A percentile compares a stretch with the other conserved stretches of the same genome.
phyloP scores from a whole-genome alignment of 2,797 vertebrate genomes.

The Erpetoichthys calabaricus region DNA sequence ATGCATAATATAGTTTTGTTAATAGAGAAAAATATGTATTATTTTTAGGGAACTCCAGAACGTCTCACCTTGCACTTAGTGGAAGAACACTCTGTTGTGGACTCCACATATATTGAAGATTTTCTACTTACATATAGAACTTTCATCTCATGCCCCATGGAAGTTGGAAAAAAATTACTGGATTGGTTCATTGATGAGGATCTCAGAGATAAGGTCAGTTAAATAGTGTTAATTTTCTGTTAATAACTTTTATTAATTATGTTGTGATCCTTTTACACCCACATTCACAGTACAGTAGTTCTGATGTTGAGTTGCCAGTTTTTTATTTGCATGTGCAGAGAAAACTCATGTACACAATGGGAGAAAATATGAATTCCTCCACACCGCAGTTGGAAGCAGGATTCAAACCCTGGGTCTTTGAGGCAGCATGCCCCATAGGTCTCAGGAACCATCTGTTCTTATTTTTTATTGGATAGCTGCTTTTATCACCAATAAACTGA shows the following conservation, averaged over 20 bases:
- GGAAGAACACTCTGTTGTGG: slow-evolving; percentile 92
- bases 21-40: too few relatives aligned
- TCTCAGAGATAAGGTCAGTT: slow-evolving; percentile 78
- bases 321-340: too few relatives aligned
- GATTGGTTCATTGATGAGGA: slow-evolving; percentile 86
- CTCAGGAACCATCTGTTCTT: too few relatives aligned
- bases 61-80: slow-evolving; percentile 91
- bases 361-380: too few relatives aligned
- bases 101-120: slow-evolving; percentile 94
- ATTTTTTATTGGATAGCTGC: too few relatives aligned
- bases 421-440: too few relatives aligned
- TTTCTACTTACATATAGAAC: slow-evolving; percentile 89
- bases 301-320: background rate
- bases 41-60: slow-evolving; percentile 78
- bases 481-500: too few relatives aligned
- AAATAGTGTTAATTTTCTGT: slow-evolving; percentile 15
- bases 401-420: too few relatives aligned
- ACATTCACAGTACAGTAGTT: background rate
- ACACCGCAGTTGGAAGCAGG: too few relatives aligned
- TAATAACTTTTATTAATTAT: background rate
- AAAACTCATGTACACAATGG: too few relatives aligned
- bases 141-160: slow-evolving; percentile 80
- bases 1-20: too few relatives aligned
- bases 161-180: slow-evolving; percentile 77
- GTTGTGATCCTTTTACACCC: background rate